Base-by-base conservation (phyloP, 2,113 vertebrate species). In the Tachuris rubrigastra region DNA sequence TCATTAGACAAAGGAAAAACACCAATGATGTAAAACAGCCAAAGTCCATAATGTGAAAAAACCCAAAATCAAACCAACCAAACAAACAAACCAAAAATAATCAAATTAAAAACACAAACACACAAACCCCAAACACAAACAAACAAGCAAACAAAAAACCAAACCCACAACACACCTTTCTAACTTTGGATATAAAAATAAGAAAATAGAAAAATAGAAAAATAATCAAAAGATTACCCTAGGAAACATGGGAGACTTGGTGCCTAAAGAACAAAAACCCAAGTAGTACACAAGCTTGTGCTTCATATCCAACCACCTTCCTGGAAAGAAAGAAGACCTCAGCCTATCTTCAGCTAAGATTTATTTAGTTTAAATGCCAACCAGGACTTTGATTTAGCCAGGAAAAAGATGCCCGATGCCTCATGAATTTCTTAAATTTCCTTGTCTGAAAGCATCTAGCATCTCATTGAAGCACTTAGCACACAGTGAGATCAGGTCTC, bases 131-230 rank as follows among this genome's bases (percentile, higher is more conserved):
- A 44, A 52, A 30, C 11, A 27, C 9, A 55, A 68, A 23, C 8
- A 2, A 42, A 49, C 25, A n/a, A 41, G 5, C 0, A 16, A 44
- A 44, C 44, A 46, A 46, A 46, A 20, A 46, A 46, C 16, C 16
- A 46, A 44, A 19, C 2, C 1, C 6, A 49, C 10, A 53, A 14
- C 5, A 49, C 0, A 47, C 18, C 9, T 24, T 58, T 41, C n/a
- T 58, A 69, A 63, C 16, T 80, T 88, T 14, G 60, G 14, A 85
- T 6, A 76, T 22, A 60, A 22, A 7, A 47, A 8, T 22, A 67
- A 73, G 13, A 46, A 46, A 46, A 46, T 46, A 46, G 44, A 21
- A 46, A 46, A 46, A 85, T 6, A 76, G 25, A 60, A 25, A 7
- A 47, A 8, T 19, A 67, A 73, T 49, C 59, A 28, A 63, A 78